Conservation (phyloP, 1,140 invertebrate species). For the Brachionus plicatilis region DNA sequence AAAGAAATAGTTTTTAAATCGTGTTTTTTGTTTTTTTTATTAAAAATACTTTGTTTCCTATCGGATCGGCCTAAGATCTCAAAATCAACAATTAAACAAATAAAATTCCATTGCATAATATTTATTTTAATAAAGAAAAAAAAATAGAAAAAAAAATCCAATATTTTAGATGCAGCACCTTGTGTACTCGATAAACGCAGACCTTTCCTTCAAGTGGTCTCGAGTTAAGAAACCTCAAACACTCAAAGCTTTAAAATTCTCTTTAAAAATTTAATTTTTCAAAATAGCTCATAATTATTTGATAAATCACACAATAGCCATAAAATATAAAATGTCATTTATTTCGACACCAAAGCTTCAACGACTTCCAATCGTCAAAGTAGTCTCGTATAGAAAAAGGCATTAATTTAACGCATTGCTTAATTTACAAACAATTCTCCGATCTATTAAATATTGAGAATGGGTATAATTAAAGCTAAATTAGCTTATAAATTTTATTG, state of each 20-base stretch:
- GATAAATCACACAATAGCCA: neutral
- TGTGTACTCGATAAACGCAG: neutral
- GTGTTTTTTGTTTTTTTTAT: neutral
- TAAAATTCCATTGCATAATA: neutral
- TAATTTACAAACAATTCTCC: neutral
- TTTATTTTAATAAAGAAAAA: neutral
- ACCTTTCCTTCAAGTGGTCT: neutral
- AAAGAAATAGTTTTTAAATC: neutral
- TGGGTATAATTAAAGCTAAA: neutral
- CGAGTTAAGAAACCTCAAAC: neutral
- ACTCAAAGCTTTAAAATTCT: neutral
- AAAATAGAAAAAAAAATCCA: neutral
- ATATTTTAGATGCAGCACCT: neutral
- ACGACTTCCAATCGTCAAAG: neutral
- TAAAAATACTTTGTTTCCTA: neutral
- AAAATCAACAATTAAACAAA: neutral
- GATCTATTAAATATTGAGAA: neutral
- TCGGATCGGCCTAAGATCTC: neutral
- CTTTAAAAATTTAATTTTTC: neutral
- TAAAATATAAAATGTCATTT: neutral
- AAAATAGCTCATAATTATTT: neutral
- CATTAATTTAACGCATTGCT: neutral
- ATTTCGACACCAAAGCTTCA: neutral
- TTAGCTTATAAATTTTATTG: neutral
- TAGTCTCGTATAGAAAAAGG: neutral